Conservation (phyloP, 2,797 vertebrate species). For the Myoxocephalus aenaeus region DNA sequence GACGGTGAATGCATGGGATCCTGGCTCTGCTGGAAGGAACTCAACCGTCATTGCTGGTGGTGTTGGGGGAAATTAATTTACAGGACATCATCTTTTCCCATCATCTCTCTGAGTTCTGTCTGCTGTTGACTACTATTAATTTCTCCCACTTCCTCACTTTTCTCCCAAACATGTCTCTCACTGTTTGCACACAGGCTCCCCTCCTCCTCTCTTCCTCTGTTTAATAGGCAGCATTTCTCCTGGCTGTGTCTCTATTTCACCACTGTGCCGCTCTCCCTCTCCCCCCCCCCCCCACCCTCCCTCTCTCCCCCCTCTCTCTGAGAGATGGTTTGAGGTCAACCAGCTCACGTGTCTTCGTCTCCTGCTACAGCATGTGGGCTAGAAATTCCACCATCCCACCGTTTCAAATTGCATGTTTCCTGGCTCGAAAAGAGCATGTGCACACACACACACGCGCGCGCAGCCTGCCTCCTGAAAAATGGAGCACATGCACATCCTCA, state of each 20-base stretch:
- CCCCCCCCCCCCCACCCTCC: conserved; percentile 17
- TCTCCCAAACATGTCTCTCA: conserved; percentile 29
- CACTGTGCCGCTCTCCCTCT: conserved; percentile 17
- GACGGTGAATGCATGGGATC: not conserved
- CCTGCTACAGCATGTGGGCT: conserved; percentile 78
- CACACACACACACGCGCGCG: conserved; percentile 7
- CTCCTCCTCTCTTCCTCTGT: conserved; percentile 25
- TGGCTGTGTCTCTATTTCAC: conserved; percentile 47
- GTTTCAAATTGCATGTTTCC: conserved; percentile 83
- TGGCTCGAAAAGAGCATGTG: conserved; percentile 60
- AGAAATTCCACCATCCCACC: conserved; percentile 79
- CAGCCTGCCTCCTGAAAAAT: conserved; percentile 15
- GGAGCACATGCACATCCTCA: conserved; percentile 6
- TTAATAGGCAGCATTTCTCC: conserved; percentile 40
- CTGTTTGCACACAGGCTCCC: conserved; percentile 51
- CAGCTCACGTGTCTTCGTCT: conserved; percentile 75
- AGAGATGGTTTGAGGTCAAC: conserved; percentile 79
- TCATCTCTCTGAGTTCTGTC: conserved; percentile 9
- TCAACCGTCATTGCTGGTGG: not conserved
- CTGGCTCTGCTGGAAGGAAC: not conserved
- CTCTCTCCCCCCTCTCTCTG: conserved; percentile 20
- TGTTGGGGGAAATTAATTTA: conserved; percentile 10
- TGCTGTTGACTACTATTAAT: conserved; percentile 8
- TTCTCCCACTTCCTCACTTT: conserved; percentile 17
- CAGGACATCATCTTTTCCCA: conserved; percentile 5